These are phyloP conservation scores for Intellagama lesueurii DNA, from an alignment of 2,797 vertebrate species.

Conservation along the genomic window DNA sequence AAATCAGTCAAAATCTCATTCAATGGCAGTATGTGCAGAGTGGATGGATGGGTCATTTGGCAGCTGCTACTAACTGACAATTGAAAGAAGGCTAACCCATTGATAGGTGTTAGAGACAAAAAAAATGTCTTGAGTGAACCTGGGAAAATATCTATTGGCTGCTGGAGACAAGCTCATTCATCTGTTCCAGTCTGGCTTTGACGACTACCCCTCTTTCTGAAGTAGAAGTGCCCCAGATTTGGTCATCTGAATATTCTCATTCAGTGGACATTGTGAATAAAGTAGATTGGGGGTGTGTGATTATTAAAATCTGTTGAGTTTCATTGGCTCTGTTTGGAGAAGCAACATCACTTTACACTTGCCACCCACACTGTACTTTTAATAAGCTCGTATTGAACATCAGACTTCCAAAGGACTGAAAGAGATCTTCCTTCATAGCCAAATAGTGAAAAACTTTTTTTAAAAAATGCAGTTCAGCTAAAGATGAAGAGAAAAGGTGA, in stretches of 20 bases:
- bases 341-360: slow-evolving; percentile 26
- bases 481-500: background rate
- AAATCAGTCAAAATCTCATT: background rate
- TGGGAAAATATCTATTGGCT: background rate
- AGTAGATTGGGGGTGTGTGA: background rate
- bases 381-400: background rate
- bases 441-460: background rate
- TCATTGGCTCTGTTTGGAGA: background rate
- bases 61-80: background rate
- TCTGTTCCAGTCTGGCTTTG: background rate
- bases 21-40: background rate
- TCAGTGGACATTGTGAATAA: slow-evolving; percentile 35
- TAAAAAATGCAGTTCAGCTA: background rate
- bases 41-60: background rate
- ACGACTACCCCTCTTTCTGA: background rate
- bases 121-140: background rate
- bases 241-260: slow-evolving; percentile 33
- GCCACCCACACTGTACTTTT: background rate
- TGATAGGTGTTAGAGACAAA: background rate
- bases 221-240: too few species aligned
- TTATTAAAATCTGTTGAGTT: background rate
- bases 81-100: background rate
- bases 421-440: background rate
- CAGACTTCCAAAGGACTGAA: background rate
- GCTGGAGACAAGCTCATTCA: background rate